Evolutionary conservation across 2,113 vertebrate genomes (phyloP).

Genomic region (Ardeotis arabs): DNA sequence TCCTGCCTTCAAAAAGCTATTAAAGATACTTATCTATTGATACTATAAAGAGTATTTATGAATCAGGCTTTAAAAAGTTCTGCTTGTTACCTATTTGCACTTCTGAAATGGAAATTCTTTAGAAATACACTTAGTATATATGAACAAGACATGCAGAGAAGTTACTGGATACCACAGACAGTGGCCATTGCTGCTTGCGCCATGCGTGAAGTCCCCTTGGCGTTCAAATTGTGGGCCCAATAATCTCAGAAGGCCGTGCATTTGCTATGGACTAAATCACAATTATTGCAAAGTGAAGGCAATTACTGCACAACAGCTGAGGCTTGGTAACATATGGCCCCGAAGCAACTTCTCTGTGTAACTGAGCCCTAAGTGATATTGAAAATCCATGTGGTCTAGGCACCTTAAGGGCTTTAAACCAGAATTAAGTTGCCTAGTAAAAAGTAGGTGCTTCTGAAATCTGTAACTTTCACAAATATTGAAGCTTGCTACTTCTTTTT

Average conservation of each 20-base stretch:
- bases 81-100: neutral
- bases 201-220: neutral
- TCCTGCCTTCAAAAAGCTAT: neutral
- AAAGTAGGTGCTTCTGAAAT: neutral
- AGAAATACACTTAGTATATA: neutral
- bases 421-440: neutral
- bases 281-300: conserved; percentile 24
- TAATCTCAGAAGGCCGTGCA: neutral
- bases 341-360: neutral
- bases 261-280: conserved; percentile 26
- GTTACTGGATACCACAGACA: neutral
- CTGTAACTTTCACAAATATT: neutral
- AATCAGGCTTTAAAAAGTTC: neutral
- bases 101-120: neutral
- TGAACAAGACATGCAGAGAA: neutral
- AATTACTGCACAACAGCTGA: conserved; percentile 16
- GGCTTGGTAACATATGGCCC: neutral
- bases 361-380: neutral
- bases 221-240: neutral
- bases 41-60: neutral
- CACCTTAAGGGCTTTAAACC: neutral
- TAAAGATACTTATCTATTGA: neutral
- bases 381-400: conserved; percentile 12
- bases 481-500: neutral
- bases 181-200: neutral